Conservation (phyloP, 2,888 invertebrate genomes). For the Sesamia inferens region DNA sequence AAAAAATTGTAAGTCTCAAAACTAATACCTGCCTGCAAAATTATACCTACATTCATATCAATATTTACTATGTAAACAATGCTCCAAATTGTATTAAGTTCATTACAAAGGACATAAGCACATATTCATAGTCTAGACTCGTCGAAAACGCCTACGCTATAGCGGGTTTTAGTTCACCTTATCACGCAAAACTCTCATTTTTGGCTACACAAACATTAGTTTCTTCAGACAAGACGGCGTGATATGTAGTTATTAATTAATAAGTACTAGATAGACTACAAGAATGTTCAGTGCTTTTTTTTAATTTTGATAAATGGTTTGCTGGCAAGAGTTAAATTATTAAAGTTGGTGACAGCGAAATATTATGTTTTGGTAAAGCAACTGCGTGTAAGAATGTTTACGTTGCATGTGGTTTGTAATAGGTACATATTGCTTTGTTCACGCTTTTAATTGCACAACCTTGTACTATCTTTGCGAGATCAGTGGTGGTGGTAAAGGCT, state of each 20-base stretch:
- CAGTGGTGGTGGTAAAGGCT: not conserved
- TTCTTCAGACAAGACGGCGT: conserved; percentile 21
- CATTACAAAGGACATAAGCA: too few relatives aligned
- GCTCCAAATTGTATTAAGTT: not conserved
- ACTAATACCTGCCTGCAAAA: too few relatives aligned
- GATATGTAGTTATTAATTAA: conserved; percentile 40
- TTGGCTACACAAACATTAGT: conserved; percentile 41
- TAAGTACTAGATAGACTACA: not conserved
- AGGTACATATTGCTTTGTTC: not conserved
- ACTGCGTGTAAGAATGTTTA: conserved; percentile 17
- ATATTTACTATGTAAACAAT: too few relatives aligned
- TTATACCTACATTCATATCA: not conserved
- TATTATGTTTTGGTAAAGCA: conserved; percentile 4
- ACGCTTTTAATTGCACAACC: not conserved
- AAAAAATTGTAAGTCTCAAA: too few relatives aligned
- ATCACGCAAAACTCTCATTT: conserved; percentile 49
- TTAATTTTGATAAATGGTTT: conserved; percentile 8
- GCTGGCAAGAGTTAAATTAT: conserved; percentile 4
- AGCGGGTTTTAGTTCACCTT: conserved; percentile 7
- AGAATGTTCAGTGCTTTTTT: conserved; percentile 8
- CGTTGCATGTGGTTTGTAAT: conserved; percentile 25
- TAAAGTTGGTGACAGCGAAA: not conserved
- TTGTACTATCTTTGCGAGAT: not conserved
- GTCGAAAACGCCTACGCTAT: not conserved
- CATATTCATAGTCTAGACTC: conserved; percentile 41